These are phyloP conservation scores for Melangyna quadrimaculata DNA, from an alignment of 2,888 invertebrate genomes.

Conservation along the genomic window DNA sequence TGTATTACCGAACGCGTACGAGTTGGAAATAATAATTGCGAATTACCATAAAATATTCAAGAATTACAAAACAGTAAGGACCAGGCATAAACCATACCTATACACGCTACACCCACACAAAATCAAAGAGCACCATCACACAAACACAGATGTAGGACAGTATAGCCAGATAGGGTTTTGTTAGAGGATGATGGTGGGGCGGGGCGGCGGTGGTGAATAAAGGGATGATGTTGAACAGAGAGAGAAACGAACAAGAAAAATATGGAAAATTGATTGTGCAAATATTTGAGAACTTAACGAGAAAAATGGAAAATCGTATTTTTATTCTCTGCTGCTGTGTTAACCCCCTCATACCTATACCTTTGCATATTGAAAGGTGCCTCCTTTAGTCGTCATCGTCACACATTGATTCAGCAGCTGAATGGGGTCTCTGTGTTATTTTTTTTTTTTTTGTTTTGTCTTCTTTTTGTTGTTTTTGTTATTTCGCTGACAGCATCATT, in stretches of 20 bases:
- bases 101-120: neutral
- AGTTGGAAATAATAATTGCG: conserved; percentile 67
- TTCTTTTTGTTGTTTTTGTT: conserved; percentile 8
- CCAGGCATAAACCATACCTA: conserved; percentile 26
- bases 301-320: conserved; percentile 62
- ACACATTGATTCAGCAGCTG: conserved; percentile 34
- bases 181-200: neutral
- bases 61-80: conserved; percentile 49
- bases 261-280: conserved; percentile 74
- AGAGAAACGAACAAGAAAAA: conserved; percentile 31
- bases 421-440: neutral
- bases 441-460: conserved; percentile 4
- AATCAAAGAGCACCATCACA: neutral
- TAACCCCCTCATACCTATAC: conserved; percentile 6
- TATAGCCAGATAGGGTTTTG: neutral
- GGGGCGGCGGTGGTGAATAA: neutral
- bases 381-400: neutral
- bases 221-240: conserved; percentile 8
- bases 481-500: conserved; percentile 41
- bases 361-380: neutral
- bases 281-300: conserved; percentile 76
- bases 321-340: neutral
- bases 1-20: conserved; percentile 55
- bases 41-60: conserved; percentile 68
- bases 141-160: neutral